These are phyloP conservation scores for Lottia scabra DNA, from an alignment of 2,888 invertebrate species.

Conservation along the genomic window DNA sequence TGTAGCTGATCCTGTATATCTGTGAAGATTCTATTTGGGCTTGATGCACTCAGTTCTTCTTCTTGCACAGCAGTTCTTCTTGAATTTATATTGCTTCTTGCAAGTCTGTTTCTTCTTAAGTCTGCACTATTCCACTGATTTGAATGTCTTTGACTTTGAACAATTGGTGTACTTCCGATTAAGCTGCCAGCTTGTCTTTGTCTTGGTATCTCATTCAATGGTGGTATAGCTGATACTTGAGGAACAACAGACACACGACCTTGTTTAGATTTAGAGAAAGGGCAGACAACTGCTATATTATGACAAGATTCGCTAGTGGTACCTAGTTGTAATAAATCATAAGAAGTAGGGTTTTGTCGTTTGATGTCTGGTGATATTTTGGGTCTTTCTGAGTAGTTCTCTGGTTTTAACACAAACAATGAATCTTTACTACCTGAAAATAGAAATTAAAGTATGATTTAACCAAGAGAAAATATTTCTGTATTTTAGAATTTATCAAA, in stretches of 20 bases:
- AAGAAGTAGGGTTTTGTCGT: conserved; percentile 36
- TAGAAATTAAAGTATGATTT: conserved; percentile 14
- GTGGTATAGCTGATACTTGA: not conserved
- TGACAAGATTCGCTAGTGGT: conserved; percentile 21
- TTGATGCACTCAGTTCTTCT: too few relatives aligned
- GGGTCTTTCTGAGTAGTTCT: conserved; percentile 27
- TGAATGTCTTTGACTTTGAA: too few relatives aligned
- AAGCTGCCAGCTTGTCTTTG: not conserved
- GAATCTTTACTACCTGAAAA: conserved; percentile 6
- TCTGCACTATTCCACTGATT: too few relatives aligned
- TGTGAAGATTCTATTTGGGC: too few relatives aligned
- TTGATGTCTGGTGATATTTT: conserved; percentile 34
- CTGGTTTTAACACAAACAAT: conserved; percentile 17
- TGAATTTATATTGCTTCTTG: too few relatives aligned
- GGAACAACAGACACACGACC: too few relatives aligned
- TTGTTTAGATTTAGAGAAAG: not conserved
- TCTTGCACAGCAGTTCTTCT: too few relatives aligned
- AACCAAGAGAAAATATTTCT: not conserved
- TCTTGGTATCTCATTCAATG: not conserved
- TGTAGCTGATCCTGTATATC: too few relatives aligned
- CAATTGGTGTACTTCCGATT: too few relatives aligned
- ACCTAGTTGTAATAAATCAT: conserved; percentile 40
- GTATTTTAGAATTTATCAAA: too few relatives aligned
- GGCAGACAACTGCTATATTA: not conserved
- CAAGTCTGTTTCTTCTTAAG: too few relatives aligned